Base-by-base conservation (phyloP, 2,888 invertebrate species). In the Drosophila nr. perissopoda region DNA sequence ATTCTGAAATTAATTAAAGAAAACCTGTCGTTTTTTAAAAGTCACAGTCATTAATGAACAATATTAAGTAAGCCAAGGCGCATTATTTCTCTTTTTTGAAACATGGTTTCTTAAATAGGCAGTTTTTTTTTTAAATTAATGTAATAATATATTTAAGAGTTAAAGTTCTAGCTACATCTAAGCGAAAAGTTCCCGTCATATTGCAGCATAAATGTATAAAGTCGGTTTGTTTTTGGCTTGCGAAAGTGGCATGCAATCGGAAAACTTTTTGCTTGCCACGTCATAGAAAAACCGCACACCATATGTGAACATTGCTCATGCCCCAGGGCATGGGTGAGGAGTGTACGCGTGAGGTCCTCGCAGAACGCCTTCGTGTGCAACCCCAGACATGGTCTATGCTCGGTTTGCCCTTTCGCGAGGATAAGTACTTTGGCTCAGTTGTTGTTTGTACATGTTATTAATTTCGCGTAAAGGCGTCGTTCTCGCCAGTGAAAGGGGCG, bases 401-500 rank as follows among this genome's bases (percentile, higher is more conserved):
- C 45, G 16, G 2, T 48, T 49, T 59, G 64, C 80, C 73, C 71
- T 73, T 78, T 72, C 67, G 58, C 73, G 58, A 66, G 54, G 76
- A 69, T 77, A 81, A 87, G 77, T 89, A 71, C 77, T 79, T 72
- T 71, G 82, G 72, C 69, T 75, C 68, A 72, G 84, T 83, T 86
- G 83, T 80, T 89, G 87, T 84, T 89, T 80, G 80, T 78, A 78
- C 76, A 78, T 80, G 85, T 82, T 89, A 87, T 90, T 83, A 89
- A 91, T 91, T 90, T 91, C 80, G 82, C 85, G 83, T 87, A 80
- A 83, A 77, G 78, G 77, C 78, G 65, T 63, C 64, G 45, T 63
- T 62, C 62, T 73, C 40, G 53, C 54, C 66, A 52, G 48, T 21
- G 51, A 21, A 31, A 16, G 48, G 33, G 31, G 34, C 49, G 54